These are phyloP conservation scores for Laticauda colubrina DNA, from an alignment of 2,113 vertebrate species.

Conservation along the genomic window DNA sequence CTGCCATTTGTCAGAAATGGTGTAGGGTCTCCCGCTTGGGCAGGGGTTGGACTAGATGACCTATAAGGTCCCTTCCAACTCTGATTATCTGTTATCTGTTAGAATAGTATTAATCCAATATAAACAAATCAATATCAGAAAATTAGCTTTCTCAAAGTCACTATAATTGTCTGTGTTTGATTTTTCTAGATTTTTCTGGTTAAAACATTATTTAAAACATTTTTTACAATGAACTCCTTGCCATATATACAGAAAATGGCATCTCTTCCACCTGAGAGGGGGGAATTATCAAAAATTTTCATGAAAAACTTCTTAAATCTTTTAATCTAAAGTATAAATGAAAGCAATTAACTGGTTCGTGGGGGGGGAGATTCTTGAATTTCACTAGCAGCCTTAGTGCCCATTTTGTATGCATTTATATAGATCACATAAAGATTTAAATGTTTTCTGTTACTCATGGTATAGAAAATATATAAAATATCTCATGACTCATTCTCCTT, in stretches of 20 bases:
- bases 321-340: neutral
- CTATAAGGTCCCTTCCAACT: too few relatives aligned
- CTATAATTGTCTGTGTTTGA: neutral
- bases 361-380: rapidly evolving
- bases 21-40: too few relatives aligned
- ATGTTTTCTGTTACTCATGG: neutral
- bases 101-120: neutral
- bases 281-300: neutral
- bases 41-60: too few relatives aligned
- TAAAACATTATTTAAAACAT: neutral
- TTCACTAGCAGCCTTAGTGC: neutral
- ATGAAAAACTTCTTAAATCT: neutral
- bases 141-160: neutral
- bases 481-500: neutral
- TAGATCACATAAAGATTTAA: neutral
- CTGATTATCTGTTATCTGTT: neutral
- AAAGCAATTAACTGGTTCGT: neutral
- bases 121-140: neutral
- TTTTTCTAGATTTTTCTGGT: neutral
- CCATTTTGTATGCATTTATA: neutral
- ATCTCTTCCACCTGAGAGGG: rapidly evolving
- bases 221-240: neutral
- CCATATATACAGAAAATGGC: neutral
- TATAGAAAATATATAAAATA: neutral
- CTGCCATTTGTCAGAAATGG: too few relatives aligned